These are phyloP conservation scores for Doris montereyensis DNA, from an alignment of 2,888 invertebrate species.

Conservation along the genomic window DNA sequence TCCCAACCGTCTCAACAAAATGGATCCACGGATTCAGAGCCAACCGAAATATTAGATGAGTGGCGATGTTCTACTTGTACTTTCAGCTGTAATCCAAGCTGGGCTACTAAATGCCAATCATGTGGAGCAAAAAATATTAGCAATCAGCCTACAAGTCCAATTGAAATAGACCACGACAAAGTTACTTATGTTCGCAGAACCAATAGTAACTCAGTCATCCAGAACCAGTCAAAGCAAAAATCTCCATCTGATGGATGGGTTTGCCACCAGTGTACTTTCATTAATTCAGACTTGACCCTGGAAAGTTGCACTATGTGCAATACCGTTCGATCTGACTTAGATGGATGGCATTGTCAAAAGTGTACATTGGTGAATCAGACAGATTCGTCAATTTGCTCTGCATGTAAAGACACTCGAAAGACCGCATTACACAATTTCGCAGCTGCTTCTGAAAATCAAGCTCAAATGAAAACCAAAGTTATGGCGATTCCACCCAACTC, in stretches of 20 bases:
- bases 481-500: background rate
- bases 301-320: conserved; percentile 45
- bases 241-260: conserved; percentile 34
- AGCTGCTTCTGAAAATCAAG: background rate
- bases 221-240: background rate
- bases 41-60: no score
- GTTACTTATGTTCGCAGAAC: conserved; percentile 44
- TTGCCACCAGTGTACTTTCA: conserved; percentile 46
- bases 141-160: conserved; percentile 41
- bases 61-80: conserved; percentile 93
- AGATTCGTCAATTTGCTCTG: conserved; percentile 81
- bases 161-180: conserved; percentile 44
- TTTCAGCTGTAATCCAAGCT: conserved; percentile 88
- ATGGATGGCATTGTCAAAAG: conserved; percentile 55
- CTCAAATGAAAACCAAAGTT: background rate
- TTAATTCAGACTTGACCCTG: conserved; percentile 28
- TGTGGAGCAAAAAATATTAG: conserved; percentile 77
- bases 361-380: conserved; percentile 79
- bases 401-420: conserved; percentile 80
- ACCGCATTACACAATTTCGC: background rate
- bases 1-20: no score
- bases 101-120: conserved; percentile 86
- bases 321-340: conserved; percentile 1
- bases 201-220: conserved; percentile 16
- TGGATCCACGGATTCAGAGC: no score